A percentile compares a stretch with the other conserved stretches of the same genome.
Conservation (phyloP, 2,888 invertebrate species). For the Copidosoma aretas region DNA sequence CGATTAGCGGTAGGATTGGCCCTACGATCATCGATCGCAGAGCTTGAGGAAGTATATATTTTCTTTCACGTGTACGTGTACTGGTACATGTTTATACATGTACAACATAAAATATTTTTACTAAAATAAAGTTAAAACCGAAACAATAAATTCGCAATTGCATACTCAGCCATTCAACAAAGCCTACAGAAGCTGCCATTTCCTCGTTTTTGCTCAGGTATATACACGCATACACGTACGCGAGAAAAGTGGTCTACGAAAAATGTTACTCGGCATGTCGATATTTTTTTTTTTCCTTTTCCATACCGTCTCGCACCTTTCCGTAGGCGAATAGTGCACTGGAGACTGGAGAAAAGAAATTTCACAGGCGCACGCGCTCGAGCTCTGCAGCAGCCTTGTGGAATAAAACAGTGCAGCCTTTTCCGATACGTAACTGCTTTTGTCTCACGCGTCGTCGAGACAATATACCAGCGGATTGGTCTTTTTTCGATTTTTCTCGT, state of each 20-base stretch:
- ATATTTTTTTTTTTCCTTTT: too few species aligned
- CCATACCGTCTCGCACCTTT: too few species aligned
- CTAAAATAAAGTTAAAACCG: conserved; percentile 7
- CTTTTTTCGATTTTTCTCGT: conserved; percentile 1
- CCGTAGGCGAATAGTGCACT: too few species aligned
- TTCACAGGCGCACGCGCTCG: conserved; percentile 10
- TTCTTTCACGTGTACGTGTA: conserved; percentile 5
- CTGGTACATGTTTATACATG: conserved; percentile 11
- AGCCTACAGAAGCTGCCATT: conserved; percentile 3
- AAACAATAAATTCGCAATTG: conserved; percentile 11
- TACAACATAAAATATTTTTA: conserved; percentile 1
- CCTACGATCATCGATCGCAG: conserved; percentile 21
- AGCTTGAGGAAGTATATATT: conserved; percentile 22
- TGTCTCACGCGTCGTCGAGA: not conserved
- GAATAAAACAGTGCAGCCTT: not conserved
- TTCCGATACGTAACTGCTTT: conserved; percentile 19
- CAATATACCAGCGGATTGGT: conserved; percentile 6
- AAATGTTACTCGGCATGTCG: conserved; percentile 6
- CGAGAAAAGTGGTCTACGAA: conserved; percentile 22
- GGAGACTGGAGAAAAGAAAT: conserved; percentile 7
- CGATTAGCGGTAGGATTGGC: conserved; percentile 36
- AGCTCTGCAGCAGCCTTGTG: too few species aligned
- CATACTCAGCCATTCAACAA: conserved; percentile 14
- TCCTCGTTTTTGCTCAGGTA: not conserved
- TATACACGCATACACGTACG: not conserved